phyloP scores from a whole-genome alignment of 2,113 vertebrate genomes.

The Cyrtonyx montezumae region DNA sequence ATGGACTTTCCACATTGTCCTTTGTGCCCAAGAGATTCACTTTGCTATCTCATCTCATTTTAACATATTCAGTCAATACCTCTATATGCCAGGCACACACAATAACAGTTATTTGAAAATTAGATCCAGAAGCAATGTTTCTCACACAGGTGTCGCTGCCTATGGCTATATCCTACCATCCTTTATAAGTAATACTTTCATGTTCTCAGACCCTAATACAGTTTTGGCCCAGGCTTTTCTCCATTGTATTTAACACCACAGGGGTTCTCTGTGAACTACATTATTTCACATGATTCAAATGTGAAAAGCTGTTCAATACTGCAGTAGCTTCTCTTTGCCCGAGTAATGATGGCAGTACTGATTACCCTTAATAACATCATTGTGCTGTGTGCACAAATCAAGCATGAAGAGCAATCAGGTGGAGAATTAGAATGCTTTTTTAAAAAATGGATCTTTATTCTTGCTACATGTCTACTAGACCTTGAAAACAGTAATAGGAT shows the following conservation, averaged over 20 bases:
- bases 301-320: background rate
- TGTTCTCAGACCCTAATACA: background rate
- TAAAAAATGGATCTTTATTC: constrained; percentile 9
- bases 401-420: constrained; percentile 45
- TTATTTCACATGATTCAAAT: background rate
- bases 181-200: background rate
- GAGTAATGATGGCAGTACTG: constrained; percentile 13
- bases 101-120: background rate
- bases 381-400: constrained; percentile 46
- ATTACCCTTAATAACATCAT: constrained; percentile 55
- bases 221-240: background rate
- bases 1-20: background rate
- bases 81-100: background rate
- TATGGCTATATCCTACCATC: background rate
- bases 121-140: background rate
- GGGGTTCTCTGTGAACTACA: background rate
- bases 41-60: background rate
- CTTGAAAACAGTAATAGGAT: constrained; percentile 52
- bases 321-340: background rate
- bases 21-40: background rate
- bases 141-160: background rate
- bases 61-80: background rate
- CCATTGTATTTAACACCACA: background rate
- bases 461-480: constrained; percentile 29
- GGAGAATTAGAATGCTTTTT: constrained; percentile 51